These are phyloP conservation scores for Lampropteryx suffumata DNA, from an alignment of 2,888 invertebrate genomes.

Conservation along the genomic window DNA sequence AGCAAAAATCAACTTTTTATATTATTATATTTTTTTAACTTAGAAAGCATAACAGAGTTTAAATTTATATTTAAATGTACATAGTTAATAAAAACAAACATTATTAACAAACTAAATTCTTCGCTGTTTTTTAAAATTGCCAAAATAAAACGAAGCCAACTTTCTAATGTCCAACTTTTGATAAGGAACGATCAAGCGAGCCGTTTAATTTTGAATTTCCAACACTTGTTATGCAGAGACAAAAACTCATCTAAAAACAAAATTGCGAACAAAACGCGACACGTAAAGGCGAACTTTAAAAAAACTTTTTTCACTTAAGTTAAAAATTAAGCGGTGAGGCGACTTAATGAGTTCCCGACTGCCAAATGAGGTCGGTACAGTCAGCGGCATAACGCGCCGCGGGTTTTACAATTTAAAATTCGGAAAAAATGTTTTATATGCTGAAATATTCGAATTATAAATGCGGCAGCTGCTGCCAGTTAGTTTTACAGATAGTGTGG, in stretches of 20 bases:
- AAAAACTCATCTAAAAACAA: constrained; percentile 22
- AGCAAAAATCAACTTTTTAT: no score
- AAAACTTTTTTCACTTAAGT: constrained; percentile 50
- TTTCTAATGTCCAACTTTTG: neutral
- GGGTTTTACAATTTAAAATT: constrained; percentile 15
- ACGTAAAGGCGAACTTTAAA: constrained; percentile 15
- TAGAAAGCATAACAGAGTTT: no score
- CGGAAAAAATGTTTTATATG: constrained; percentile 4
- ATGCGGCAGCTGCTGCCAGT: constrained; percentile 6
- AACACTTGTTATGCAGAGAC: constrained; percentile 8
- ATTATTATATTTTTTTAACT: no score
- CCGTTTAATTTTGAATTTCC: constrained; percentile 11
- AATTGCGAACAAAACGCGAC: constrained; percentile 11
- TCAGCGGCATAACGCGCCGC: constrained; percentile 1
- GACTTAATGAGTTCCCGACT: constrained; percentile 27
- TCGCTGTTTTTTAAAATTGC: neutral
- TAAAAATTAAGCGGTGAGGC: constrained; percentile 58
- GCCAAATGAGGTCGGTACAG: constrained; percentile 28
- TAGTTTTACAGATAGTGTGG: neutral
- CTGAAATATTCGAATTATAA: constrained; percentile 6
- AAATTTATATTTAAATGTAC: no score
- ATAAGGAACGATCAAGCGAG: constrained; percentile 1
- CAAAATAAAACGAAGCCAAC: neutral
- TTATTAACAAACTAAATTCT: neutral
- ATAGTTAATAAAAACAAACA: neutral